Conservation (phyloP, 2,113 vertebrate species). For the Tretioscincus oriximinensis region DNA sequence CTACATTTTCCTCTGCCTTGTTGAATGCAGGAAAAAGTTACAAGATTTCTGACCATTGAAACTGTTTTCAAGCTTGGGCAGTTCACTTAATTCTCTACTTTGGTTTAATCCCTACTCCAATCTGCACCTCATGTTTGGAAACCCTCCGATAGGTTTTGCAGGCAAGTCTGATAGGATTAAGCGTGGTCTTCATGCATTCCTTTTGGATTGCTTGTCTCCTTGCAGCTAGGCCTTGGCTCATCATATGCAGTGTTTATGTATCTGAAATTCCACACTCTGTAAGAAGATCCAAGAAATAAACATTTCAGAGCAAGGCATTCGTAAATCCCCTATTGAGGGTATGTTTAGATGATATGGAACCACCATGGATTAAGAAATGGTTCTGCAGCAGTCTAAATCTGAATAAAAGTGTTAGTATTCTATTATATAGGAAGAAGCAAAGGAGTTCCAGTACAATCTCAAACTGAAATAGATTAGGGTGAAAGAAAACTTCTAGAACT, state of each 20-base stretch:
- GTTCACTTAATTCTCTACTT: neutral
- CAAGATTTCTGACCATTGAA: neutral
- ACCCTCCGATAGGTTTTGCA: neutral
- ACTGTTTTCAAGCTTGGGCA: neutral
- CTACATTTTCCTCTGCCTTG: too few species aligned
- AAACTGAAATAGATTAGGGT: too few species aligned
- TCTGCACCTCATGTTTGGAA: neutral
- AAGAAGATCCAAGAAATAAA: neutral
- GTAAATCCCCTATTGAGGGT: too few species aligned
- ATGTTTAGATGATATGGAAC: neutral
- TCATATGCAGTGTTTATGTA: neutral
- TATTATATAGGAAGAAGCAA: too few species aligned
- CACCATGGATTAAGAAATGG: too few species aligned
- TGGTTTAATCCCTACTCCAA: neutral
- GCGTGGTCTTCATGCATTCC: neutral
- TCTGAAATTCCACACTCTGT: neutral
- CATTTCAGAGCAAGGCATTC: neutral
- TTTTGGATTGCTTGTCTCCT: neutral
- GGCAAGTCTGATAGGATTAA: neutral
- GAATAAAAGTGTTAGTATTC: too few species aligned
- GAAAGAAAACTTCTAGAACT: too few species aligned
- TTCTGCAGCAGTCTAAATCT: neutral
- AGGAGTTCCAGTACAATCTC: too few species aligned
- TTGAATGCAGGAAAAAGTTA: too few species aligned
- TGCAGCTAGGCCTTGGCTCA: neutral